A percentile compares a stretch with the other conserved stretches of the same genome.
phyloP scores from a whole-genome alignment of 2,797 vertebrate species.

The Muraenolepis orangiensis region DNA sequence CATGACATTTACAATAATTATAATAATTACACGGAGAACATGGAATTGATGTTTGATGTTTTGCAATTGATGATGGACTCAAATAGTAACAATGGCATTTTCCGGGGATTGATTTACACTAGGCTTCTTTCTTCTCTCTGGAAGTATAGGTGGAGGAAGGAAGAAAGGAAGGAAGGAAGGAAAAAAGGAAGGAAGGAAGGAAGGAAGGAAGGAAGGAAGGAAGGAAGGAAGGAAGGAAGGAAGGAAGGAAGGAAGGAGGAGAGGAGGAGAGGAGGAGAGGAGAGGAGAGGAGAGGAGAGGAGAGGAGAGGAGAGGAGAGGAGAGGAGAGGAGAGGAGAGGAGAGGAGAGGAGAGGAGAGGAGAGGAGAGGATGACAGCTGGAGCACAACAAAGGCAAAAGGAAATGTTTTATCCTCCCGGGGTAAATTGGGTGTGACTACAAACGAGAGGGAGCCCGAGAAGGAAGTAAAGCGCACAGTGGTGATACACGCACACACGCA shows the following conservation, averaged over 20 bases:
- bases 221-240: constrained; percentile 14
- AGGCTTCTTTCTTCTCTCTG: neutral
- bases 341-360: constrained; percentile 21
- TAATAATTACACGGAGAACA: neutral
- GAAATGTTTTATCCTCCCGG: constrained; percentile 71
- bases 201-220: constrained; percentile 19
- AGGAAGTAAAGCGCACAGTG: constrained; percentile 49
- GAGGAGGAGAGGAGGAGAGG: constrained; percentile 30
- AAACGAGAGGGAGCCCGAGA: constrained; percentile 70
- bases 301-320: neutral
- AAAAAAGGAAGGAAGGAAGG: constrained; percentile 1
- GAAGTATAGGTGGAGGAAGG: neutral
- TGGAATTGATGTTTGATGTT: too few relatives aligned
- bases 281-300: constrained; percentile 15
- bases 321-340: constrained; percentile 14
- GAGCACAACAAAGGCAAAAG: constrained; percentile 54
- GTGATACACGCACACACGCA: constrained; percentile 73
- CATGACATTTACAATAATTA: neutral
- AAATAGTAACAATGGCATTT: neutral
- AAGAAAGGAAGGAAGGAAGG: neutral
- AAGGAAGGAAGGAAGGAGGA: constrained; percentile 19
- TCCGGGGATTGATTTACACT: neutral
- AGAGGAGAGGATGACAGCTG: constrained; percentile 40
- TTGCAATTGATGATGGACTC: too few relatives aligned
- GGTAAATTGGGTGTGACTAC: constrained; percentile 89